phyloP scores from a whole-genome alignment of 1,140 invertebrate species.

The Danaus plexippus region DNA sequence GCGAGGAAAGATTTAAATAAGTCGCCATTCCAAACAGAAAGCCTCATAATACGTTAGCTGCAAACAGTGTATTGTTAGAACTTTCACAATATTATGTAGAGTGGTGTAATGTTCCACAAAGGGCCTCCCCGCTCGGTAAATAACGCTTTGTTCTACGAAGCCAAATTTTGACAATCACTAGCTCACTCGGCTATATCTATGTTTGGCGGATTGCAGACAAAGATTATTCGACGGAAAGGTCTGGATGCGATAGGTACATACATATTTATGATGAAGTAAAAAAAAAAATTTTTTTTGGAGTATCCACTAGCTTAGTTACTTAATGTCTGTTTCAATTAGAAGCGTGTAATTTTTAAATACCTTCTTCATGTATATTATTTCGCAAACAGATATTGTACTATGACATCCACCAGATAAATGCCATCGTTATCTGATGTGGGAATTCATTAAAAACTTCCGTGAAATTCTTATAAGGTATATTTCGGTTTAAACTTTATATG shows the following conservation, averaged over 20 bases:
- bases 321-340: too few relatives aligned
- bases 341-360: too few relatives aligned
- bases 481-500: slow-evolving; percentile 1
- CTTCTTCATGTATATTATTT: too few relatives aligned
- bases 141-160: slow-evolving; percentile 70
- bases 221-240: slow-evolving; percentile 27
- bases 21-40: slow-evolving; percentile 46
- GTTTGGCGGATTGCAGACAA: slow-evolving; percentile 36
- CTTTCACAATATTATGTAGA: slow-evolving; percentile 71
- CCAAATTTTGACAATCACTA: slow-evolving; percentile 72
- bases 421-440: too few relatives aligned
- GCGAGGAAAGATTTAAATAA: slow-evolving; percentile 47
- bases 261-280: neutral
- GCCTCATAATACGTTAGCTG: slow-evolving; percentile 50
- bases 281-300: too few relatives aligned
- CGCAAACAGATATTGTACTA: too few relatives aligned
- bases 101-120: slow-evolving; percentile 67
- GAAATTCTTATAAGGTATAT: too few relatives aligned
- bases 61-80: slow-evolving; percentile 65
- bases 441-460: too few relatives aligned
- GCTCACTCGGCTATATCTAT: slow-evolving; percentile 55
- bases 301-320: too few relatives aligned
- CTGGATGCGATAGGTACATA: neutral
- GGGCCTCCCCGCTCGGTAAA: slow-evolving; percentile 59
- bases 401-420: too few relatives aligned